Evolutionary conservation across 2,113 vertebrate genomes (phyloP).

Genomic region (Scolopax mira): DNA sequence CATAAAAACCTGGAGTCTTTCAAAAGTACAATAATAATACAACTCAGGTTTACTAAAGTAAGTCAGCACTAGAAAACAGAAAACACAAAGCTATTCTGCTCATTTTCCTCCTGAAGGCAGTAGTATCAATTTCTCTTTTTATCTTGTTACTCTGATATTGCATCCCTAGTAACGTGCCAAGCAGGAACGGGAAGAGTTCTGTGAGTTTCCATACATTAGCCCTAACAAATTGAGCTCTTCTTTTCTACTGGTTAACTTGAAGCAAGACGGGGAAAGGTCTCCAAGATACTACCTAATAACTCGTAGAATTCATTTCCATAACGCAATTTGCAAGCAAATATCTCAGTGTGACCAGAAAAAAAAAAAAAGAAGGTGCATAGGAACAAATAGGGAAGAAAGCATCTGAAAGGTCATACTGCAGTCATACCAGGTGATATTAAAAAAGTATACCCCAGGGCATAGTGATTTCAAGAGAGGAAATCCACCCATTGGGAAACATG

Average conservation of each 20-base stretch:
- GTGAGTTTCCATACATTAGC: not conserved
- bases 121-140: not conserved
- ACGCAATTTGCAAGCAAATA: not conserved
- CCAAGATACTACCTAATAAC: not conserved
- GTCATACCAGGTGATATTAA: not conserved
- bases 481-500: not conserved
- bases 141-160: not conserved
- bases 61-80: not conserved
- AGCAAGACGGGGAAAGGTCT: not conserved
- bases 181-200: not conserved
- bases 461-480: conserved; percentile 7
- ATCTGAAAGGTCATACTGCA: not conserved
- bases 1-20: not conserved
- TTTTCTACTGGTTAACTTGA: not conserved
- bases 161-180: not conserved
- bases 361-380: not conserved
- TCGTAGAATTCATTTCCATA: not conserved
- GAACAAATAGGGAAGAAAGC: not conserved
- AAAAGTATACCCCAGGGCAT: not conserved
- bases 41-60: not conserved
- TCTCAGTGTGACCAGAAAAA: not conserved
- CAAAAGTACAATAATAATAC: not conserved
- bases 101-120: not conserved
- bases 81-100: not conserved
- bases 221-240: not conserved